A percentile compares a stretch with the other conserved stretches of the same genome.
Evolutionary conservation across 2,888 invertebrate species (phyloP).

Genomic region (Strigamia transsilvanica): DNA sequence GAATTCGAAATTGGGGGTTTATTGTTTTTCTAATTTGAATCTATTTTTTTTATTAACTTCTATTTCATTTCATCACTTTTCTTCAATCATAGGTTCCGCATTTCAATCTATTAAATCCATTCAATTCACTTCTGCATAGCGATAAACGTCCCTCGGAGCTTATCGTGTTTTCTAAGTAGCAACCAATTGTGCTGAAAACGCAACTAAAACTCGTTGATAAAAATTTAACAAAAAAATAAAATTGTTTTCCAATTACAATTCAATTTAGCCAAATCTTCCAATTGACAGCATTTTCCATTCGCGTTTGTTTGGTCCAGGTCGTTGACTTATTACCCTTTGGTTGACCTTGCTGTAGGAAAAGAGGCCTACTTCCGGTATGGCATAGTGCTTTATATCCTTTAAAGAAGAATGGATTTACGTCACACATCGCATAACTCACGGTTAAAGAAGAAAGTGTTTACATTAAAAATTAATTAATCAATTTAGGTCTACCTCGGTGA

Average conservation of each 20-base stretch:
- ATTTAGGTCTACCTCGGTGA: background rate
- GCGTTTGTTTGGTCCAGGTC: background rate
- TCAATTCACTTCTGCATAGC: no score
- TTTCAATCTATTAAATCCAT: no score
- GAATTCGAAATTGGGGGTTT: constrained; percentile 15
- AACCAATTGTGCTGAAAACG: no score
- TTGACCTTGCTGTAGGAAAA: background rate
- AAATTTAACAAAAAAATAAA: no score
- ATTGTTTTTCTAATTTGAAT: constrained; percentile 49
- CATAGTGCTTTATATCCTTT: background rate
- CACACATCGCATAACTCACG: background rate
- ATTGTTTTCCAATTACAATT: no score
- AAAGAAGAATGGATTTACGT: background rate
- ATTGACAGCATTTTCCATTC: background rate
- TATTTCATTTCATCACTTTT: background rate
- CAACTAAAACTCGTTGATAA: no score
- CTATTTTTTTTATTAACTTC: background rate
- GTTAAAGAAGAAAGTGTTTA: background rate
- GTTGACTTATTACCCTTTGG: constrained; percentile 41
- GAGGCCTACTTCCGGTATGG: background rate
- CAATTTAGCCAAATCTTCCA: background rate
- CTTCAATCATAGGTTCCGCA: background rate
- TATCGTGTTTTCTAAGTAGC: no score
- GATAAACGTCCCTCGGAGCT: no score
- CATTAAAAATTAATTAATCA: constrained; percentile 30